Evolutionary conservation across 1,140 invertebrate genomes (phyloP), one percentile per base, ranked within the genome.

Genomic region (Teleopsis dalmanni): DNA sequence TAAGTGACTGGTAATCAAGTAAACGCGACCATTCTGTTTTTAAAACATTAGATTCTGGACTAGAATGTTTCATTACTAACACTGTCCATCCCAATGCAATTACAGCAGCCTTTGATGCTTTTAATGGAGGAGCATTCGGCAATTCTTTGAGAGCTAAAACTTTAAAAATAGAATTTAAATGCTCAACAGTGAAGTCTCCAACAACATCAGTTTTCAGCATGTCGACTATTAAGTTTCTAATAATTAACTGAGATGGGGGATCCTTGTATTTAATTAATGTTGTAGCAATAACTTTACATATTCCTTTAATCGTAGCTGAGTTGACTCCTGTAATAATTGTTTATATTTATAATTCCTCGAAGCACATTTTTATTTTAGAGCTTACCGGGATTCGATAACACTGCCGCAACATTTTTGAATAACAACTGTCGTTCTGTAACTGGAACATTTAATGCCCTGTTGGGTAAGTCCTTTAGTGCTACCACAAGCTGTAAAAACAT

Each of bases 231-330:
- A 91, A 70, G 44, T 77, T 76, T 54, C 78, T 79, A 14, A 91
- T 78, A 60, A 84, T 81, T 29, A 79, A 78, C 60, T 88, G 83
- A 4, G 89, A 93, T 49, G 77, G 72, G 38, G 78, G 77, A 73
- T 93, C 88, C 57, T 81, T 75, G 61, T 92, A 92, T 54, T 85
- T 78, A 47, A 82, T 80, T 50, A 92, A 71, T 9, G 87, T 87
- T 22, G 82, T 73, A 13, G 80, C 78, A 47, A 91, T 65, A 42
- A 84, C 76, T 65, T 84, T 83, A 56, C 87, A 89, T 50, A 92
- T 80, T 52, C 84, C 87, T 59, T 80, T 79, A 18, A 92, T 76
- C 49, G 85, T 82, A 55, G 80, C 78, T 52, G 89, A 85, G 62
- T 82, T 84, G 40, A 91, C 80, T 51, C 80, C 90, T 91, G 60